Evolutionary conservation across 2,113 vertebrate genomes (phyloP).

Genomic region (Microtus oregoni): DNA sequence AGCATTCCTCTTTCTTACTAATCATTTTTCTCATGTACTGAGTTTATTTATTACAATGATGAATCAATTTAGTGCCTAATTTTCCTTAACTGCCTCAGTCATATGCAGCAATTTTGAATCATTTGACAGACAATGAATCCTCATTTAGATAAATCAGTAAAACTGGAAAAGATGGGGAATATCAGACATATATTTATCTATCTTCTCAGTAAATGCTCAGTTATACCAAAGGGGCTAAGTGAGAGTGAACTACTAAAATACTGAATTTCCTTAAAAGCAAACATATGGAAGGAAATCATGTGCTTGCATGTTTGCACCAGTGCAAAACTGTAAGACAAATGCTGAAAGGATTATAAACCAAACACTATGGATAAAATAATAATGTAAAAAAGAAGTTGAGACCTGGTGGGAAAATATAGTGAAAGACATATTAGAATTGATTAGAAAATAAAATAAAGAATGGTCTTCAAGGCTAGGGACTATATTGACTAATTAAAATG

Average conservation of each 20-base stretch:
- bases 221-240: neutral
- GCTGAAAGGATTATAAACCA: neutral
- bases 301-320: too few relatives aligned
- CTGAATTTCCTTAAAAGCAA: neutral
- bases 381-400: neutral
- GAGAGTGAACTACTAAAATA: neutral
- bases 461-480: neutral
- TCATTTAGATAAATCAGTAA: constrained; percentile 53
- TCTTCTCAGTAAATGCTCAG: neutral
- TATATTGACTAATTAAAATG: neutral
- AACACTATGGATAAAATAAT: neutral
- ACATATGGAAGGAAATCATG: neutral
- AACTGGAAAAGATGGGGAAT: neutral
- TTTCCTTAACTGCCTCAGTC: constrained; percentile 37
- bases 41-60: constrained; percentile 28
- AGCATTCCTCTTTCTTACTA: neutral
- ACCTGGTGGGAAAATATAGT: neutral
- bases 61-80: constrained; percentile 59
- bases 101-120: neutral
- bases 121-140: constrained; percentile 44
- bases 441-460: neutral
- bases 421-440: neutral
- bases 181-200: neutral
- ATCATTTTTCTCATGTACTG: neutral
- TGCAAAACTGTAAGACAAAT: neutral